Evolutionary conservation across 2,888 invertebrate genomes (phyloP), one percentile per base, ranked within the genome.

Genomic region (Nasonovia ribisnigri): DNA sequence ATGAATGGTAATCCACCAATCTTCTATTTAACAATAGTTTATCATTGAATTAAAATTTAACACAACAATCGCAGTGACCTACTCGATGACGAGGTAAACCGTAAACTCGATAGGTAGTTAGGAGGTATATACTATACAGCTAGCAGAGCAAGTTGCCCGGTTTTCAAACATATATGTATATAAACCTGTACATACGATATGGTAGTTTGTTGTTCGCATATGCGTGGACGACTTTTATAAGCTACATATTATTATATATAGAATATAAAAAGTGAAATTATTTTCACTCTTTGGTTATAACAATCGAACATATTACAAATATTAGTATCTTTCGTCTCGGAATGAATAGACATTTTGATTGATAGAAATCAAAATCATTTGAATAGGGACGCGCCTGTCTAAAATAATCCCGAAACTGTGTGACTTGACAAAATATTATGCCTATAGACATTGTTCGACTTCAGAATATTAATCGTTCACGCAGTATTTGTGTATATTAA

Each of bases 271-370:
- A 88, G 54, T 88, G 54, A 88, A 88, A 57, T 88, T 36, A 13
- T 42, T 54, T 88, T 88, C 54, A 54, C 48, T 42, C 54, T 57
- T 54, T 54, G 26, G 42, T 26, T 42, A 42, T 54, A 54, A 88
- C 88, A 54, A 26, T 54, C 29, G 29, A 54, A 88, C 51, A 51
- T 54, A 54, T 46, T 54, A 54, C 26, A 51, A 54, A 88, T 43
- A 43, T 26, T 54, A 54, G 54, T 54, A 54, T 42, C 48, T 42
- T 88, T 54, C 54, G 88, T 88, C 88, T 57, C 42, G 54, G 88
- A 54, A 88, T 54, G 88, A 88, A 88, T 57, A 36, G 88, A 88
- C 11, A 46, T 88, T 88, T 88, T 88, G 88, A 88, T 88, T 54
- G 29, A 57, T 54, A 88, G 54, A 88, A 88, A 88, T 88, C 51